These are phyloP conservation scores for Lasius fuliginosus DNA, from an alignment of 2,888 invertebrate genomes.

Conservation along the genomic window DNA sequence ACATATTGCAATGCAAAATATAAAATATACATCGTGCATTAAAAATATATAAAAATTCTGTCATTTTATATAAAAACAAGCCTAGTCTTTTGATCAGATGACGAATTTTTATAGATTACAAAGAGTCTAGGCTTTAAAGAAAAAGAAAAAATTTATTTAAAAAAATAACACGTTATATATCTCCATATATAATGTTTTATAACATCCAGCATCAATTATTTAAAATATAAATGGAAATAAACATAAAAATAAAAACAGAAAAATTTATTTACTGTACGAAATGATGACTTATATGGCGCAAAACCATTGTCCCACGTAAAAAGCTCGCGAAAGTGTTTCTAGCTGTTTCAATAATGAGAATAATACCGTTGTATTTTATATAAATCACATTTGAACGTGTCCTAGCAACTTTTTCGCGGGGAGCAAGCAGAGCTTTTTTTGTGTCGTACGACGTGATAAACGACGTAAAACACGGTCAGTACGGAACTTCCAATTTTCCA, in stretches of 20 bases:
- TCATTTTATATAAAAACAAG: background rate
- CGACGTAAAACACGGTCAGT: constrained; percentile 56
- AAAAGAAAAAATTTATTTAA: background rate
- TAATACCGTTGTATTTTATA: constrained; percentile 1
- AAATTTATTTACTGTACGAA: background rate
- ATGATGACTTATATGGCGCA: background rate
- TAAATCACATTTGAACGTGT: constrained; percentile 27
- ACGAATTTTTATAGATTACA: background rate
- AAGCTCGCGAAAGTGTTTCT: background rate
- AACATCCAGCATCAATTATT: background rate
- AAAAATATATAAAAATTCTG: background rate
- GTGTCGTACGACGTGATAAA: constrained; percentile 60
- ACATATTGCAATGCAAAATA: background rate
- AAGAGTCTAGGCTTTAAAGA: background rate
- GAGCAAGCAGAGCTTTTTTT: constrained; percentile 28
- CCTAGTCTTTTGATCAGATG: background rate
- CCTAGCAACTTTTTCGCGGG: background rate
- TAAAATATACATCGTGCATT: background rate
- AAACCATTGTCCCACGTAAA: background rate
- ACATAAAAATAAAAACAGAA: background rate
- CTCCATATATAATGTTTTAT: background rate
- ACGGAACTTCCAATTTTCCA: constrained; percentile 69
- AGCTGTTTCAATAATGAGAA: background rate
- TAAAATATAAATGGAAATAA: background rate
- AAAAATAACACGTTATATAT: background rate